Evolutionary conservation across 2,113 vertebrate genomes (phyloP), one percentile per base, ranked within the genome.

Genomic region (Lethenteron camtschaticum): DNA sequence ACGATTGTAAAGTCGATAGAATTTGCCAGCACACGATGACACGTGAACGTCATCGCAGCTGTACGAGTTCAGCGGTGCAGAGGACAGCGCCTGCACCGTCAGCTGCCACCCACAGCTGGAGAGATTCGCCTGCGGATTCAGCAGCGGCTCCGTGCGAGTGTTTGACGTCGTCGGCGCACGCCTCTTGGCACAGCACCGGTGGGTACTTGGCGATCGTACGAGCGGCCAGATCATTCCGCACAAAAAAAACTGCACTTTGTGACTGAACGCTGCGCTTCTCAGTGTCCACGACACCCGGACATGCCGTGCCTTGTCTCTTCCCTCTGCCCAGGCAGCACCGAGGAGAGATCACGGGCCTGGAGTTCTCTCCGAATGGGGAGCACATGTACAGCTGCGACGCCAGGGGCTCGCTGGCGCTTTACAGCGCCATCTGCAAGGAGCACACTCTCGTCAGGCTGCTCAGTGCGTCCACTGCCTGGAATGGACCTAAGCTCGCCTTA

Each of bases 341-440:
- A 70, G 81, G 86, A 1, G 73, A 77, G 0, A 73, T 96, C 70
- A 83, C 82, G 0, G 81, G 88, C 8, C 78, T 95, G 69, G 74
- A 77, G 24, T 84, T 87, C 77, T 89, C 88, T 59, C 84, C 88
- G 0, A 79, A 90, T 2, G 89, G 89, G 14, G 79, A 77, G 56
- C 82, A 80, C 71, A 84, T 97, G 80, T 96, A 87, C 77, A 95
- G 88, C 63, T 78, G 82, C 12, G 86, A 86, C 55, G 80, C 84
- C 3, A 77, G 75, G 71, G 90, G 94, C 9, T 79, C 81, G 24
- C 77, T 97, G 76, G 81, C 76, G 56, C 84, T 90, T 41, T 92
- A 92, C 74, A 75, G 76, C 73, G 81, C 82, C 1, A 69, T 72
- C 1, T 74, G 69, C 0, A 74, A 77, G 68, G 79, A 78, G 6